A percentile compares a stretch with the other conserved stretches of the same genome.
Conservation (phyloP, 2,113 vertebrate species). For the Oxyruncus cristatus region DNA sequence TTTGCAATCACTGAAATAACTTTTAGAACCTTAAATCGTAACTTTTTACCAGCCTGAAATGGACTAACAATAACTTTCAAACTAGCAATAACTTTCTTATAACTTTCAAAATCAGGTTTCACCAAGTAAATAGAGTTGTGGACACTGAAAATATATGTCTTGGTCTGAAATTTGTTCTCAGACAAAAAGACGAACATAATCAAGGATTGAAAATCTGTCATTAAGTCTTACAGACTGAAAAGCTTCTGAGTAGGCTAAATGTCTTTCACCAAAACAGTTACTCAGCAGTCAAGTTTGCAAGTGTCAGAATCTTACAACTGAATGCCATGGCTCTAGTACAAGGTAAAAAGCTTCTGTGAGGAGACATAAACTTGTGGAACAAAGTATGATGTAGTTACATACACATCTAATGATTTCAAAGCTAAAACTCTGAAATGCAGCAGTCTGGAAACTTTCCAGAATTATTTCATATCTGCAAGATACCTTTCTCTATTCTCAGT, state of each 20-base stretch:
- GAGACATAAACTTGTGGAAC: neutral
- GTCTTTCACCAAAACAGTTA: neutral
- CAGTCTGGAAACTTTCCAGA: neutral
- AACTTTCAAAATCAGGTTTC: neutral
- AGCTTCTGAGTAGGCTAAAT: neutral
- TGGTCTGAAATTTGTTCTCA: neutral
- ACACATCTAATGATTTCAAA: neutral
- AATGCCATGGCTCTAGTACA: neutral
- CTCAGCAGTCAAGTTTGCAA: neutral
- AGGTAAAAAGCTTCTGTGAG: neutral
- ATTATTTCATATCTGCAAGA: neutral
- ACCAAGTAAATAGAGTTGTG: neutral
- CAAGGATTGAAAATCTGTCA: neutral
- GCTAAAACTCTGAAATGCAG: neutral
- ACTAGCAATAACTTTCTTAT: neutral
- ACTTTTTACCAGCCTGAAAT: neutral
- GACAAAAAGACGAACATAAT: neutral
- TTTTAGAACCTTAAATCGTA: neutral
- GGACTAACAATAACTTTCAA: neutral
- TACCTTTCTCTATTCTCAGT: neutral
- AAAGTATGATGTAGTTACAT: neutral
- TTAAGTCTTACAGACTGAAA: neutral
- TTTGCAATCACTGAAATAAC: neutral
- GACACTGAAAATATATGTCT: neutral
- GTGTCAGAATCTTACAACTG: neutral